Conservation (phyloP, 2,113 vertebrate species). For the Eleginops maclovinus region DNA sequence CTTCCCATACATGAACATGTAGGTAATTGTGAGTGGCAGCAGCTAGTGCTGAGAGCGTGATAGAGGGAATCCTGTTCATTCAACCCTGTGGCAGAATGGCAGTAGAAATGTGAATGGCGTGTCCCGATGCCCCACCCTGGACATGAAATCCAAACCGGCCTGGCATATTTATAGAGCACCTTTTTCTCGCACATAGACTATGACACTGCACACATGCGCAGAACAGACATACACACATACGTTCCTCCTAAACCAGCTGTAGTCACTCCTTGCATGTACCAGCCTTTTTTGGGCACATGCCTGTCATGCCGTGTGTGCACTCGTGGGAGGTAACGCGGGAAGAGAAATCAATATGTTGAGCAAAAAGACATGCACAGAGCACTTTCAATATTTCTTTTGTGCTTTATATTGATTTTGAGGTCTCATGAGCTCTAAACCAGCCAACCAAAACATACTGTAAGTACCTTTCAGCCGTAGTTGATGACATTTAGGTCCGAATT, state of each 20-base stretch:
- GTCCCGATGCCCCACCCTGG: conserved; percentile 66
- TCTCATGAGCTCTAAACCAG: conserved; percentile 3
- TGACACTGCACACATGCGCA: conserved; percentile 73
- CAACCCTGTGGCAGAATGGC: conserved; percentile 17
- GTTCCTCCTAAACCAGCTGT: conserved; percentile 61
- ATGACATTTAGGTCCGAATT: conserved; percentile 44
- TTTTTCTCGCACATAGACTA: conserved; percentile 70
- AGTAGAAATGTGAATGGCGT: conserved; percentile 72
- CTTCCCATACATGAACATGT: conserved; percentile 37
- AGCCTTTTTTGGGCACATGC: conserved; percentile 83
- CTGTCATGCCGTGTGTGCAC: conserved; percentile 57
- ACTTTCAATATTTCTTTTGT: conserved; percentile 23
- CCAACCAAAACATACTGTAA: conserved; percentile 18
- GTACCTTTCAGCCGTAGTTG: conserved; percentile 28
- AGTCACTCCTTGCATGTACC: conserved; percentile 58
- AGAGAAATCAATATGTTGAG: conserved; percentile 31
- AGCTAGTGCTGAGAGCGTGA: neutral
- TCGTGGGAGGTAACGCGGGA: conserved; percentile 44
- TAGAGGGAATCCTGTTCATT: neutral
- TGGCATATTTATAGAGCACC: conserved; percentile 73
- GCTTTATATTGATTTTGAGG: conserved; percentile 37
- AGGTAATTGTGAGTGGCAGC: neutral
- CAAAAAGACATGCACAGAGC: neutral
- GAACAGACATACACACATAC: conserved; percentile 21
- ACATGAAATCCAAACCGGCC: conserved; percentile 73